phyloP scores from a whole-genome alignment of 2,113 vertebrate genomes.

The Ailurus styani region DNA sequence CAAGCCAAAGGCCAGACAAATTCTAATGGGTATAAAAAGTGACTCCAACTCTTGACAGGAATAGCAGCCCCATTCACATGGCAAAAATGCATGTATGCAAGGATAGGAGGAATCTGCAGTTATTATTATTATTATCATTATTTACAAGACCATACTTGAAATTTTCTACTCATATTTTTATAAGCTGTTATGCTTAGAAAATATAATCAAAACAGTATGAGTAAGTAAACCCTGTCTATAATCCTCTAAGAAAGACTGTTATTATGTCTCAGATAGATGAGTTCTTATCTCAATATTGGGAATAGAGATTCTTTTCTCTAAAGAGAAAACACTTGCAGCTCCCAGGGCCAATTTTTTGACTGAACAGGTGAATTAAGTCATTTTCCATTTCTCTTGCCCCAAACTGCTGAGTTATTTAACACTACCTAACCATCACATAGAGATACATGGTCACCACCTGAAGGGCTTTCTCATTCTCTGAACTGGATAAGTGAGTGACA shows the following conservation, averaged over 20 bases:
- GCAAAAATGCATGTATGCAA: background rate
- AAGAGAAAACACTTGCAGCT: background rate
- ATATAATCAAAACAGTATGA: background rate
- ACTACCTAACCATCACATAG: background rate
- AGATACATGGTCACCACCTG: background rate
- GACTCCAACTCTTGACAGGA: background rate
- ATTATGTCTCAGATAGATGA: background rate
- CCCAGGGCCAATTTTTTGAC: background rate
- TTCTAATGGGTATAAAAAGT: background rate
- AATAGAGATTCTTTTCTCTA: background rate
- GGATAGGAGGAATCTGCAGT: background rate
- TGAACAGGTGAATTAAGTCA: background rate
- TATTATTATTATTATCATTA: background rate
- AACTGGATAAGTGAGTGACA: background rate
- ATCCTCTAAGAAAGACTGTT: background rate
- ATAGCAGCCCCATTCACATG: background rate
- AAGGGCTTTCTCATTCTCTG: background rate
- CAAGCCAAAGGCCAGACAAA: background rate
- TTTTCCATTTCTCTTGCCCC: background rate
- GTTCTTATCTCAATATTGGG: background rate
- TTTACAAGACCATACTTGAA: background rate
- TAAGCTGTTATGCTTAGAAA: background rate
- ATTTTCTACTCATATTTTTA: background rate
- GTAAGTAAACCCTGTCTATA: background rate
- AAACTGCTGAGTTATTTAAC: background rate